These are phyloP conservation scores for Diadumene lineata DNA, from an alignment of 92 coral and sea anemone genomes.

Conservation along the genomic window DNA sequence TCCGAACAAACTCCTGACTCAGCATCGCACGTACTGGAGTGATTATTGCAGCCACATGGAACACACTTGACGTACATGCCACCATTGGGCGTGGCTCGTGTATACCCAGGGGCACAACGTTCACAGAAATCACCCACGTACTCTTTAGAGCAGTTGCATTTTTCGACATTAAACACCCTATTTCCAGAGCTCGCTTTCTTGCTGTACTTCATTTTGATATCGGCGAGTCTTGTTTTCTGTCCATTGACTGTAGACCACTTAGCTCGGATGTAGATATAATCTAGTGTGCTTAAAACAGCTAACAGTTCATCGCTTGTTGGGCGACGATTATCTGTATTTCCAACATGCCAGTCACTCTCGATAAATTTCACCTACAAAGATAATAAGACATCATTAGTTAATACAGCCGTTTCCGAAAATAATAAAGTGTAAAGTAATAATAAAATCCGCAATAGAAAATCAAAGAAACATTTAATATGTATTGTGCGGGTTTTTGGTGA, in stretches of 20 bases:
- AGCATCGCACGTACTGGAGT: conserved; percentile 70
- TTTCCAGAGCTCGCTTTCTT: conserved; percentile 14
- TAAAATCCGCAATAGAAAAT: no score
- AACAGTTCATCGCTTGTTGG: conserved; percentile 75
- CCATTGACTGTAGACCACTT: conserved; percentile 73
- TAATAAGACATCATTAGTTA: background rate
- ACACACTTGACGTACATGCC: conserved; percentile 79
- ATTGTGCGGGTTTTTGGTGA: no score
- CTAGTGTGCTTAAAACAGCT: conserved; percentile 71
- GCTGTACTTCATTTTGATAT: conserved; percentile 42
- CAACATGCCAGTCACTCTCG: conserved; percentile 83
- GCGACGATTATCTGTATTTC: conserved; percentile 64
- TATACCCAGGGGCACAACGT: conserved; percentile 87
- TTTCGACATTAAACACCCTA: conserved; percentile 68
- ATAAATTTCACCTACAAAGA: conserved; percentile 64
- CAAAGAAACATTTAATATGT: no score
- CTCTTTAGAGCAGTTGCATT: conserved; percentile 74
- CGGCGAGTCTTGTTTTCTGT: conserved; percentile 33
- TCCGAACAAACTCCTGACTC: conserved; percentile 85
- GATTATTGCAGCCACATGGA: conserved; percentile 80
- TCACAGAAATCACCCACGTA: conserved; percentile 91
- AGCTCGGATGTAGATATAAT: conserved; percentile 71
- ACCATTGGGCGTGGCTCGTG: conserved; percentile 77
- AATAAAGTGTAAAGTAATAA: no score
- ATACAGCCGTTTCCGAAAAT: no score